These are phyloP conservation scores for Zaprionus kolodkinae DNA, from an alignment of 1,140 invertebrate genomes.

Conservation along the genomic window DNA sequence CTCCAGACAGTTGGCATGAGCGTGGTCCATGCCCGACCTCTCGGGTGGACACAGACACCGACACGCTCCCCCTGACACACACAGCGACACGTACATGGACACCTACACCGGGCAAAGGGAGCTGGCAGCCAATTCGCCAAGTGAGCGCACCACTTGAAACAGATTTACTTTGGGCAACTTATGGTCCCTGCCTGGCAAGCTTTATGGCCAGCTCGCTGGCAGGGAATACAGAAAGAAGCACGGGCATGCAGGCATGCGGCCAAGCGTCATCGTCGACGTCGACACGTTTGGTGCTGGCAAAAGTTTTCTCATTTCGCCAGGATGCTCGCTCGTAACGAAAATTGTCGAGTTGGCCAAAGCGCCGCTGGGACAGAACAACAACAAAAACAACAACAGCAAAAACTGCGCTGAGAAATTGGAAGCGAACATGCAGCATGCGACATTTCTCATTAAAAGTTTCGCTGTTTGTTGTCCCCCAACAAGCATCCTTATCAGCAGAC, in stretches of 20 bases:
- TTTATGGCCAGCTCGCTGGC: conserved; percentile 38
- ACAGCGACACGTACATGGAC: conserved; percentile 43
- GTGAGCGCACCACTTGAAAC: conserved; percentile 77
- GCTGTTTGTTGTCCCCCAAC: conserved; percentile 55
- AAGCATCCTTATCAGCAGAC: conserved; percentile 75
- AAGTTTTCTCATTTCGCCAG: conserved; percentile 80
- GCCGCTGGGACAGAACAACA: conserved; percentile 53
- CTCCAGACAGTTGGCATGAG: conserved; percentile 35
- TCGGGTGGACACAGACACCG: not conserved
- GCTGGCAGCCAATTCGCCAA: conserved; percentile 42
- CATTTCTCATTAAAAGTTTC: conserved; percentile 80
- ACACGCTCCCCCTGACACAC: not conserved
- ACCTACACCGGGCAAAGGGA: conserved; percentile 9
- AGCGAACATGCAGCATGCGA: conserved; percentile 65
- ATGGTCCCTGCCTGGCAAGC: conserved; percentile 47
- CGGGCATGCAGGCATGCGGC: not conserved
- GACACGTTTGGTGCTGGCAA: conserved; percentile 75
- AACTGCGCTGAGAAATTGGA: conserved; percentile 46
- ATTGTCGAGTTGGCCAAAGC: conserved; percentile 72
- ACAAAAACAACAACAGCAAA: conserved; percentile 28
- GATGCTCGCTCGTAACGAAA: conserved; percentile 77
- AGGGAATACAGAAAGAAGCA: too few relatives aligned
- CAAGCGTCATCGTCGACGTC: conserved; percentile 30
- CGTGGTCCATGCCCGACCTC: not conserved
- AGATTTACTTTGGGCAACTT: conserved; percentile 74